Percentiles rank a stretch among this genome's conserved stretches.
phyloP scores from a whole-genome alignment of 2,797 vertebrate genomes.

The Notoglanidium macrostoma region DNA sequence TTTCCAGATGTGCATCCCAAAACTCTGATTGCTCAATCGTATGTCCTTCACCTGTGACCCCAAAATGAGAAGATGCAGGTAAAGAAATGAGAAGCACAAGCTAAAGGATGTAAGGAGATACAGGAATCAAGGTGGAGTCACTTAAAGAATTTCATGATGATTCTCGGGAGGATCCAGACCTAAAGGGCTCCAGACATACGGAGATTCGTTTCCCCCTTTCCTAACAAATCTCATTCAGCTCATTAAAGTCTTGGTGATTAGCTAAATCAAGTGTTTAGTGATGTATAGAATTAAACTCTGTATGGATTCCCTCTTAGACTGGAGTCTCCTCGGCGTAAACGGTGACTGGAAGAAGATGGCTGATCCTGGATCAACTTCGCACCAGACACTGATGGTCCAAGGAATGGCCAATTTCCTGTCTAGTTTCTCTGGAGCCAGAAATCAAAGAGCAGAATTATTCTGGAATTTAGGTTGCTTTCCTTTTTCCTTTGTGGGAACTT shows the following conservation, averaged over 20 bases:
- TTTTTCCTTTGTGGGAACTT: conserved; percentile 62
- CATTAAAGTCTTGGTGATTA: background rate
- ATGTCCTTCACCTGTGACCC: too few relatives aligned
- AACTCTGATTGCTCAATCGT: background rate
- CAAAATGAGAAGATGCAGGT: background rate
- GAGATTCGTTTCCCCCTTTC: background rate
- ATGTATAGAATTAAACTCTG: background rate
- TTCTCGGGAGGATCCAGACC: background rate
- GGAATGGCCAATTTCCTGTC: conserved; percentile 81
- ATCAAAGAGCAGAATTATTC: conserved; percentile 80
- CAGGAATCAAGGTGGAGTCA: background rate
- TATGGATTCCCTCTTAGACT: background rate
- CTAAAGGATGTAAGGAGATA: background rate
- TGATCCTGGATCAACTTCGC: conserved; percentile 60
- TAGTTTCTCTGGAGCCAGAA: conserved; percentile 72
- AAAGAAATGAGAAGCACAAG: background rate
- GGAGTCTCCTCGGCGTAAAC: background rate
- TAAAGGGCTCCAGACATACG: background rate
- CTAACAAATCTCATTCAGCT: background rate
- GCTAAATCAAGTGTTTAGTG: background rate
- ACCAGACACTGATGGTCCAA: conserved; percentile 76
- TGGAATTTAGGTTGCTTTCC: conserved; percentile 72
- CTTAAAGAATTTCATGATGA: background rate
- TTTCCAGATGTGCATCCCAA: background rate
- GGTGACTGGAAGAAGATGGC: conserved; percentile 22